Evolutionary conservation across 1,140 invertebrate species (phyloP), one percentile per base, ranked within the genome.

Genomic region (Ostrea denselamellosa): DNA sequence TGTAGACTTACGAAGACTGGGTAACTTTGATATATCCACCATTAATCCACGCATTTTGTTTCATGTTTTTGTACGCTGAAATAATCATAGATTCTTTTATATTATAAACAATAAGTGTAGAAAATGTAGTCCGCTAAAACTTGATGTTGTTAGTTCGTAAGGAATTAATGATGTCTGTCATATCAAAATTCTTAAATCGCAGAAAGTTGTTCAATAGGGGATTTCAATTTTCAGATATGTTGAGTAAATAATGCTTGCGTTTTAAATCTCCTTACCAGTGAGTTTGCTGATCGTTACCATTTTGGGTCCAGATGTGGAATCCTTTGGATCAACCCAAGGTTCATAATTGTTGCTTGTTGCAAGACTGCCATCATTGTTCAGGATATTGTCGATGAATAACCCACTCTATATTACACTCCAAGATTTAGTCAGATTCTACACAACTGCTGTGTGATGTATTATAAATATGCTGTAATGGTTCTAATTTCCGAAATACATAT

Each of bases 1-100:
- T 25, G 3, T 52, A 83, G 51, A 83, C 86, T 83, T 83, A 87
- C 86, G 86, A 87, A 44, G 86, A 87, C 2, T 87, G 17, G 3
- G n/a, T 83, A 12, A 87, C 25, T n/a, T 82, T 56, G 19, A 87
- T 58, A 0, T n/a, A 62, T n/a, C 86, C 86, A 44, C 86, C 83
- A 34, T 58, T 83, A n/a, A 83, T 83, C 77, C 54, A 44, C 9
- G 81, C 86, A 28, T 87, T 87, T 28, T 62, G 56, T 62, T n/a
- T 56, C 56, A 81, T 87, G 56, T 87, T 87, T 54, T 87, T 87
- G 54, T 87, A 87, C 10, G 86, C 86, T 87, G 77, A n/a, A 83
- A 83, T 62, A 25, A 86, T 56, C 8, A 14, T 28, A 28, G 8
- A 10, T 58, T 14, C 0, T 5, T 58, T 58, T 58, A 44, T 44